Percentiles rank a stretch among this genome's conserved stretches.
phyloP scores from a whole-genome alignment of 2,113 vertebrate genomes.

The Nematolebias whitei region DNA sequence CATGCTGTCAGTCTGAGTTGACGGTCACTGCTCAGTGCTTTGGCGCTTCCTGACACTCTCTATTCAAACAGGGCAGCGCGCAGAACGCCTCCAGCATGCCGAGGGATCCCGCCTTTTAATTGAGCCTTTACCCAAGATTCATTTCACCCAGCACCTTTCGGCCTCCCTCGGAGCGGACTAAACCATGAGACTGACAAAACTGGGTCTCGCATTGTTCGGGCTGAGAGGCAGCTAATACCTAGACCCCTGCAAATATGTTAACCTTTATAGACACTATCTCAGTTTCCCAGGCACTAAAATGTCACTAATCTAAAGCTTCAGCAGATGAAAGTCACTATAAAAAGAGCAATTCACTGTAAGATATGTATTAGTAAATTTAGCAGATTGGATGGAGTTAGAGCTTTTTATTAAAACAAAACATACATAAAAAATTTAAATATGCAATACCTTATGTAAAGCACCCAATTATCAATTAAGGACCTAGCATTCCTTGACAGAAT shows the following conservation, averaged over 20 bases:
- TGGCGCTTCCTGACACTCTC: conserved; percentile 69
- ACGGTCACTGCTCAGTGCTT: conserved; percentile 70
- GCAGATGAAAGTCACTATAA: conserved; percentile 48
- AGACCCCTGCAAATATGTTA: conserved; percentile 44
- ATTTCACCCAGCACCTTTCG: conserved; percentile 62
- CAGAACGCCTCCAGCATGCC: conserved; percentile 56
- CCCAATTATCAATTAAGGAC: neutral
- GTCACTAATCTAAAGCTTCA: conserved; percentile 43
- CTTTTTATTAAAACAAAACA: conserved; percentile 24
- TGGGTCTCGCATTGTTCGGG: conserved; percentile 37
- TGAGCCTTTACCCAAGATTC: conserved; percentile 73
- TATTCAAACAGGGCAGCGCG: conserved; percentile 54
- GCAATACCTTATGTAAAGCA: conserved; percentile 17
- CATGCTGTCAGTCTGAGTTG: conserved; percentile 75
- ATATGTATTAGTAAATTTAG: conserved; percentile 44
- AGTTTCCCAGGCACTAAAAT: conserved; percentile 37
- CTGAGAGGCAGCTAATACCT: conserved; percentile 41
- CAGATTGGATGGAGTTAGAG: conserved; percentile 9
- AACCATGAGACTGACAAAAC: conserved; percentile 54
- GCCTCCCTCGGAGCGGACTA: conserved; percentile 54
- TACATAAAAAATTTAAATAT: conserved; percentile 34
- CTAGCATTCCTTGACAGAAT: neutral
- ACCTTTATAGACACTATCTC: conserved; percentile 53
- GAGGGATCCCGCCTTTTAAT: conserved; percentile 67
- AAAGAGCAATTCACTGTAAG: conserved; percentile 18